Evolutionary conservation across 2,113 vertebrate genomes (phyloP).

Genomic region (Coptodon rendalli): DNA sequence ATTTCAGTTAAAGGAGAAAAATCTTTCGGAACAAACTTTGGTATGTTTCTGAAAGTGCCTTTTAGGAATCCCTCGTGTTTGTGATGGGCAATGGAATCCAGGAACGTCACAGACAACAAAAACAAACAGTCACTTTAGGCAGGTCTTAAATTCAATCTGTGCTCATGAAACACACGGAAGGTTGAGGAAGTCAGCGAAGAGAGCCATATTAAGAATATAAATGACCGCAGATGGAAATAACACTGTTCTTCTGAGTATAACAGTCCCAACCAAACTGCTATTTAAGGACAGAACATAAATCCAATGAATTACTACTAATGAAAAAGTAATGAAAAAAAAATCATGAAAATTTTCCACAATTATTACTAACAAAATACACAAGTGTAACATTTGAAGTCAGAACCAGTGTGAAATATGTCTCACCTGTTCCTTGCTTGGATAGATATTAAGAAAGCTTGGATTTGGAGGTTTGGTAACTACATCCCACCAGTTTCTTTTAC

Average conservation of each 20-base stretch:
- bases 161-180: background rate
- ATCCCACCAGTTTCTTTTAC: constrained; percentile 49
- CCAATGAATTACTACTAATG: background rate
- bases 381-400: background rate
- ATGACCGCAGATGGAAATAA: background rate
- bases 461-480: constrained; percentile 14
- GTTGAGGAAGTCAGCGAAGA: background rate
- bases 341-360: too few species aligned
- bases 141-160: background rate
- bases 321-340: background rate
- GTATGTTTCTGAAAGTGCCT: background rate
- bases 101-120: background rate
- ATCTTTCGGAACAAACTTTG: background rate
- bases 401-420: background rate
- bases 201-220: background rate
- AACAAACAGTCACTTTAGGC: background rate
- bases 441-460: background rate
- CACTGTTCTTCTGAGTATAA: background rate
- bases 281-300: background rate
- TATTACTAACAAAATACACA: background rate
- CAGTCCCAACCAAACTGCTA: background rate
- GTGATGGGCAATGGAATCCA: background rate
- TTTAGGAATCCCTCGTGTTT: background rate
- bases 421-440: constrained; percentile 17
- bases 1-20: background rate